Conservation (phyloP, 2,888 invertebrate genomes). For the Dinocampus coccinellae region DNA sequence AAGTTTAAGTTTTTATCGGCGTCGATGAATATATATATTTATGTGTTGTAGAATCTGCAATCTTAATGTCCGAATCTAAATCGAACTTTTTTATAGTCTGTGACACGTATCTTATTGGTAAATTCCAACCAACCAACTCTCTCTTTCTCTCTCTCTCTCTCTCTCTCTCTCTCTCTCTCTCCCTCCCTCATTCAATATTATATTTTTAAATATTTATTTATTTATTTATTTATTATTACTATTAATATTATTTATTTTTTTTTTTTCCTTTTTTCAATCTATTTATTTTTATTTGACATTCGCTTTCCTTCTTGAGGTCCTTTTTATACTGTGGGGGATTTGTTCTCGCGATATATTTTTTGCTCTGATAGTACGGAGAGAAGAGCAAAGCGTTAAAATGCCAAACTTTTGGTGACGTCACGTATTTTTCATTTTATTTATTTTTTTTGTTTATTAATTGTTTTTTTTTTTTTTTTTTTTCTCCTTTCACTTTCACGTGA, state of each 20-base stretch:
- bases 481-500: not conserved
- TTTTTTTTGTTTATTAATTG: conserved; percentile 31
- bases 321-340: conserved; percentile 7
- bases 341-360: conserved; percentile 24
- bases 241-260: too few relatives aligned
- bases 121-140: too few relatives aligned
- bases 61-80: not conserved
- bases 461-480: conserved; percentile 24
- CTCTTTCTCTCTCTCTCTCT: too few relatives aligned
- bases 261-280: conserved; percentile 24
- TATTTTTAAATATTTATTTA: not conserved
- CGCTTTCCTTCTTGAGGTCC: not conserved
- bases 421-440: conserved; percentile 46
- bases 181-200: not conserved
- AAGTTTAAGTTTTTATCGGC: not conserved
- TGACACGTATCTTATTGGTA: not conserved
- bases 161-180: too few relatives aligned
- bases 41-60: not conserved
- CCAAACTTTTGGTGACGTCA: conserved; percentile 62
- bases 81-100: not conserved
- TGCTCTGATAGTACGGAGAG: conserved; percentile 17
- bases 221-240: conserved; percentile 35
- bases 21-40: not conserved
- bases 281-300: conserved; percentile 13
- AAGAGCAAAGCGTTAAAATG: conserved; percentile 54